Evolutionary conservation across 2,797 vertebrate genomes (phyloP).

Genomic region (Coregonus ussuriensis): DNA sequence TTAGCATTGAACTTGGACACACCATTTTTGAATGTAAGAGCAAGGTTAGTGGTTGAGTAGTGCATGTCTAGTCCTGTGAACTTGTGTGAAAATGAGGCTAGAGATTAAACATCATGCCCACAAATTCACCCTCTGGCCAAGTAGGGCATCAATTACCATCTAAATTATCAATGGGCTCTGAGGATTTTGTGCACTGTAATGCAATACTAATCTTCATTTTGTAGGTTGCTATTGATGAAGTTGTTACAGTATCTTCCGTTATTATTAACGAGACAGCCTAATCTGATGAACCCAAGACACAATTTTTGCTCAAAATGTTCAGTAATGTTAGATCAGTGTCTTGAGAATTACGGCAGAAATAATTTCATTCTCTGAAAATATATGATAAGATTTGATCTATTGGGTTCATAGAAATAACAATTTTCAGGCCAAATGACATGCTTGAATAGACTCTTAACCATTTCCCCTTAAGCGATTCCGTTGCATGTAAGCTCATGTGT

Average conservation of each 20-base stretch:
- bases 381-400: conserved; percentile 13
- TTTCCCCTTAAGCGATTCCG: conserved; percentile 3
- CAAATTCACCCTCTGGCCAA: conserved; percentile 4
- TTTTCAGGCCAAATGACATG: background rate
- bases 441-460: background rate
- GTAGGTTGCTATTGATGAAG: background rate
- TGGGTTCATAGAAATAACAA: background rate
- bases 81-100: background rate
- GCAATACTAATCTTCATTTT: background rate
- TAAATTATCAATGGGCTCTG: conserved; percentile 12
- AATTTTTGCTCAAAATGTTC: background rate
- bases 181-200: background rate
- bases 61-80: background rate
- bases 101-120: background rate
- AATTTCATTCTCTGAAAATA: background rate
- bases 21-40: background rate
- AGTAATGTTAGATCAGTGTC: background rate
- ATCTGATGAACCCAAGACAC: background rate
- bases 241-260: background rate
- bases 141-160: background rate
- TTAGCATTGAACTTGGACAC: background rate
- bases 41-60: background rate
- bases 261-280: background rate
- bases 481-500: conserved; percentile 1
- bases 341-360: background rate